phyloP scores from a whole-genome alignment of 2,888 invertebrate species.

The Pseudococcus longispinus region DNA sequence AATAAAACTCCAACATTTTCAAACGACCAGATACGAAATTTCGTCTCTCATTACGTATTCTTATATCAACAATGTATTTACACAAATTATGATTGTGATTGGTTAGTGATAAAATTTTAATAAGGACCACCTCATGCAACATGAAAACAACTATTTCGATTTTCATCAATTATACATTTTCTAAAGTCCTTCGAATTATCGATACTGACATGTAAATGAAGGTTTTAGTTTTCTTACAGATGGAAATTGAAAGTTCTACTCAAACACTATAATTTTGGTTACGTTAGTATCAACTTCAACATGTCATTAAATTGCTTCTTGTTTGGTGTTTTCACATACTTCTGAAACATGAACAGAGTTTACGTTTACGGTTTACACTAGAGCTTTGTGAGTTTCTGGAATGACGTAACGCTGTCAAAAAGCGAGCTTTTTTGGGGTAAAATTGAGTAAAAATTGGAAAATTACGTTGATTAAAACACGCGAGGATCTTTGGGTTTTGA shows the following conservation, averaged over 20 bases:
- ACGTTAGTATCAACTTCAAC: neutral
- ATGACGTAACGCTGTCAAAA: too few relatives aligned
- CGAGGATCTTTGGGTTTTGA: too few relatives aligned
- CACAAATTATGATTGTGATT: slow-evolving; percentile 26
- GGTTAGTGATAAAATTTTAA: slow-evolving; percentile 41
- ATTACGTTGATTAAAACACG: too few relatives aligned
- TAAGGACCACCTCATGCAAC: neutral
- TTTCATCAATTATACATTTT: neutral
- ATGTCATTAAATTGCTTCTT: neutral
- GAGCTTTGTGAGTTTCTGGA: too few relatives aligned
- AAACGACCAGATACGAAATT: slow-evolving; percentile 23
- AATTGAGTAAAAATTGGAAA: too few relatives aligned
- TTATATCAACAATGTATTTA: slow-evolving; percentile 33
- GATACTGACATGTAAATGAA: neutral
- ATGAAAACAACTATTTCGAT: neutral
- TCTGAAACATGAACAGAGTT: too few relatives aligned
- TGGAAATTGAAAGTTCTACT: neutral
- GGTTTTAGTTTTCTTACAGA: neutral
- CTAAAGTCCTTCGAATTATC: neutral
- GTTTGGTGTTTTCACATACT: neutral
- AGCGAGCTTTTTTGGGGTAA: too few relatives aligned
- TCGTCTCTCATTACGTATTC: slow-evolving; percentile 25
- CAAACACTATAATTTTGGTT: neutral
- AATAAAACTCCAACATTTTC: neutral
- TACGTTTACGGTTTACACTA: too few relatives aligned